These are phyloP conservation scores for Anthrax anthrax DNA, from an alignment of 2,888 invertebrate species.

Conservation along the genomic window DNA sequence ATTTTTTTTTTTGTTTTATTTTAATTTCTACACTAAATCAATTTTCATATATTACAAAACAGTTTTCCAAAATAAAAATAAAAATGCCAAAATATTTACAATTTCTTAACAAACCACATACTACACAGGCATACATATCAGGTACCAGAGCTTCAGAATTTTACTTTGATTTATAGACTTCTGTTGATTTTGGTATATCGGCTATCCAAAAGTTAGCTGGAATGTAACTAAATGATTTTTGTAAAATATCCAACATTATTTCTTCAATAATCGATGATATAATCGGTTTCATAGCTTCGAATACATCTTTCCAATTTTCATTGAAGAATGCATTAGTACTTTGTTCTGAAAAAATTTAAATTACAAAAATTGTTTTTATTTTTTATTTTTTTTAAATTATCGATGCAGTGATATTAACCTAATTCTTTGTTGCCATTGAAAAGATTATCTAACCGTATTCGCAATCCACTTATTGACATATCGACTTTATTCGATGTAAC, in stretches of 20 bases:
- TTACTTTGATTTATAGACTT: constrained; percentile 18
- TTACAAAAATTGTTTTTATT: constrained; percentile 18
- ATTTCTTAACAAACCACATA: no score
- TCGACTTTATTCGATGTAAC: constrained; percentile 50
- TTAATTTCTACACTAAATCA: no score
- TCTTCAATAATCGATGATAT: constrained; percentile 52
- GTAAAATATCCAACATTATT: constrained; percentile 46
- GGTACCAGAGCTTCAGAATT: no score
- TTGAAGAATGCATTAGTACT: constrained; percentile 60
- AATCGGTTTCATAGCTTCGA: constrained; percentile 52
- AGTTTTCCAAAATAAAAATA: no score
- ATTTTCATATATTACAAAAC: no score
- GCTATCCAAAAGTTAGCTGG: constrained; percentile 54
- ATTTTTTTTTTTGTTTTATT: no score
- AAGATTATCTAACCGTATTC: constrained; percentile 50
- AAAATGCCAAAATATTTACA: no score
- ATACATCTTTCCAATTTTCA: constrained; percentile 54
- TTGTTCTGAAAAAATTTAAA: constrained; percentile 39
- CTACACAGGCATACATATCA: no score
- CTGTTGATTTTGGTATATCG: constrained; percentile 37
- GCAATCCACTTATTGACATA: constrained; percentile 47
- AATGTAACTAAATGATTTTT: constrained; percentile 47
- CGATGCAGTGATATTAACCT: no score
- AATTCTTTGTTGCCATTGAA: constrained; percentile 57
- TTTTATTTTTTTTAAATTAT: neutral